Conservation (phyloP, 2,888 invertebrate species). For the Hirtodrosophila duncani region DNA sequence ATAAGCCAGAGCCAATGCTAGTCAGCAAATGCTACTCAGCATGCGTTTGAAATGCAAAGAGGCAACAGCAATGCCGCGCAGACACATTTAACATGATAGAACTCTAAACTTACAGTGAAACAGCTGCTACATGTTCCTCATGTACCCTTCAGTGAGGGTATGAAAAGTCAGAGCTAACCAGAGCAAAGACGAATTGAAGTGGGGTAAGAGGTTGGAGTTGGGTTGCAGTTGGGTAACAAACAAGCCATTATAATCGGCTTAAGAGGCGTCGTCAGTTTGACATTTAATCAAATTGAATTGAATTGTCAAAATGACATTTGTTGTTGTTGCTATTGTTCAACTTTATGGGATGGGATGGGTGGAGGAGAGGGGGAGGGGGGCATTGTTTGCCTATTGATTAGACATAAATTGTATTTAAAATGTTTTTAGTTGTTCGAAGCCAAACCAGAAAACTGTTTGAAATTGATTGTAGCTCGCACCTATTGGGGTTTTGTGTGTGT, state of each 20-base stretch:
- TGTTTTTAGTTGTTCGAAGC: constrained; percentile 24
- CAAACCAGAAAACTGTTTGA: constrained; percentile 24
- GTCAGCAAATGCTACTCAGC: too few species aligned
- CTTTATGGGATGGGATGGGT: constrained; percentile 1
- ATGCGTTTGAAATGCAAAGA: too few species aligned
- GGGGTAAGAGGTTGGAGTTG: neutral
- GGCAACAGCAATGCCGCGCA: too few species aligned
- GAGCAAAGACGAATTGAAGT: neutral
- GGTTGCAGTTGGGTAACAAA: constrained; percentile 3
- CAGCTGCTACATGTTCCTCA: too few species aligned
- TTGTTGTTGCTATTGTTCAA: constrained; percentile 7
- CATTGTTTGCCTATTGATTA: constrained; percentile 45
- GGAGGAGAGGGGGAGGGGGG: too few species aligned
- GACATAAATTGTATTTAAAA: constrained; percentile 33
- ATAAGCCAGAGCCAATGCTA: too few species aligned
- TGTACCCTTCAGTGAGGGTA: too few species aligned
- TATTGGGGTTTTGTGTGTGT: neutral
- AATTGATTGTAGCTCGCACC: constrained; percentile 8
- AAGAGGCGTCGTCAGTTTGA: constrained; percentile 49
- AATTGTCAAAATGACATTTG: constrained; percentile 46
- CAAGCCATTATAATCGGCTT: constrained; percentile 61
- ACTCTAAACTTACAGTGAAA: too few species aligned
- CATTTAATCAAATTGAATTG: constrained; percentile 54
- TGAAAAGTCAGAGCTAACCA: constrained; percentile 14
- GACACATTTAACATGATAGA: too few species aligned